phyloP scores from a whole-genome alignment of 2,888 invertebrate genomes.

The Agonopterix heracliana region DNA sequence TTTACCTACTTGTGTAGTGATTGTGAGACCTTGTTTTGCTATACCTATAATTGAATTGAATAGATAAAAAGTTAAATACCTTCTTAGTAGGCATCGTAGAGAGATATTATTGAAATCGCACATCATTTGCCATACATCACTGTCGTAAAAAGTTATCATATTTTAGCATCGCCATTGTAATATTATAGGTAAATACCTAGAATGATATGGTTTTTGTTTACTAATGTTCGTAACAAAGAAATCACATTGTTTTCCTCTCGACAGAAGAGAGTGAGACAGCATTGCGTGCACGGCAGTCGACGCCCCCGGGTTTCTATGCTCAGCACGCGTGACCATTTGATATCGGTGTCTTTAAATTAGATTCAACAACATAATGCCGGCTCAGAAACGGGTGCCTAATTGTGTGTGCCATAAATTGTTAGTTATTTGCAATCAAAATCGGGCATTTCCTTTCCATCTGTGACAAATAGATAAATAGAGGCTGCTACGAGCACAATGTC shows the following conservation, averaged over 20 bases:
- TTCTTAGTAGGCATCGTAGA: not conserved
- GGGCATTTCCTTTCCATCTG: too few relatives aligned
- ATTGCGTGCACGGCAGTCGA: slow-evolving; percentile 55
- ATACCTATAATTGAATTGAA: not conserved
- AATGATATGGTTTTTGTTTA: slow-evolving; percentile 31
- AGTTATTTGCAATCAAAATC: too few relatives aligned
- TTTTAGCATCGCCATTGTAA: not conserved
- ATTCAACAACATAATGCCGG: slow-evolving; percentile 26
- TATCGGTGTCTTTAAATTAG: slow-evolving; percentile 46
- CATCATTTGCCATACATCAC: not conserved
- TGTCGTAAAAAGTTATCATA: not conserved
- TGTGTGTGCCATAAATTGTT: too few relatives aligned
- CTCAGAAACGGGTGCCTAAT: not conserved
- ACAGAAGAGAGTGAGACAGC: slow-evolving; percentile 53
- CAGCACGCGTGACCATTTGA: slow-evolving; percentile 59
- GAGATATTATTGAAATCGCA: not conserved
- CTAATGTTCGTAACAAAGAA: slow-evolving; percentile 31
- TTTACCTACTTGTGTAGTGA: too few relatives aligned
- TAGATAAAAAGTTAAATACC: not conserved
- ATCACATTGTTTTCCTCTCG: slow-evolving; percentile 62
- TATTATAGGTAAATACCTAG: slow-evolving; percentile 17
- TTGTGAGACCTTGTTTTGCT: too few relatives aligned
- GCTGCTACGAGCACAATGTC: too few relatives aligned
- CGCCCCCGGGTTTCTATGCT: slow-evolving; percentile 57
- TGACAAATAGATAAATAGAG: too few relatives aligned